phyloP scores from a whole-genome alignment of 2,113 vertebrate genomes.

The Uria aalge region DNA sequence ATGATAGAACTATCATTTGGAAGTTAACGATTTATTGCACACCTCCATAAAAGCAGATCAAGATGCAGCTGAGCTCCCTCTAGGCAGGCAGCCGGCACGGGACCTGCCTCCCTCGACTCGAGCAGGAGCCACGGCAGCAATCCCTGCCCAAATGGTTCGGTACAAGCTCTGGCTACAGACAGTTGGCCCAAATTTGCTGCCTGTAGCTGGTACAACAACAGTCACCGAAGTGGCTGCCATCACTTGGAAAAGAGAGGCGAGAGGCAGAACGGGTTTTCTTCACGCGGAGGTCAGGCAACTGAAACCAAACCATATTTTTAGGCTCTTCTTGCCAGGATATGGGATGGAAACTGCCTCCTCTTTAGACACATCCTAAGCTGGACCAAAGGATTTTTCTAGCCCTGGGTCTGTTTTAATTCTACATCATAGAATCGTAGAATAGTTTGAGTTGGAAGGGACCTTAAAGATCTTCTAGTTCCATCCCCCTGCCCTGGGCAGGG shows the following conservation, averaged over 20 bases:
- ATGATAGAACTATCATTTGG: background rate
- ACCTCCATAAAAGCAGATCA: conserved; percentile 49
- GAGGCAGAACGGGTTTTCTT: background rate
- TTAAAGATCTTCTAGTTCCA: too few relatives aligned
- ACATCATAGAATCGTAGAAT: too few relatives aligned
- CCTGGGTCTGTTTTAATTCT: background rate
- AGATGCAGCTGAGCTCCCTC: conserved; percentile 50
- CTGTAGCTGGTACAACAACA: background rate
- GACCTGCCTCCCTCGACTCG: background rate
- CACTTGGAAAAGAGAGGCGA: background rate
- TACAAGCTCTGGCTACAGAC: background rate
- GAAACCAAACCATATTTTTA: background rate
- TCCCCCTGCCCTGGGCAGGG: too few relatives aligned
- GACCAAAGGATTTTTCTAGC: background rate
- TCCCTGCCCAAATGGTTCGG: background rate
- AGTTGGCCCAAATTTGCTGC: background rate
- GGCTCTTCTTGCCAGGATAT: background rate
- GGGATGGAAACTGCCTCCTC: background rate
- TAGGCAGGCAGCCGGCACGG: background rate
- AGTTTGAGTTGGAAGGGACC: too few relatives aligned
- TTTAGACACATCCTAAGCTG: background rate
- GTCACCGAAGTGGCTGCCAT: background rate
- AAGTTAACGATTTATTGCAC: conserved; percentile 72
- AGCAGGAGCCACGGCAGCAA: background rate
- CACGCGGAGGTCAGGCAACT: background rate